These are phyloP conservation scores for Papilio dardanus DNA, from an alignment of 1,140 invertebrate genomes.

Conservation along the genomic window DNA sequence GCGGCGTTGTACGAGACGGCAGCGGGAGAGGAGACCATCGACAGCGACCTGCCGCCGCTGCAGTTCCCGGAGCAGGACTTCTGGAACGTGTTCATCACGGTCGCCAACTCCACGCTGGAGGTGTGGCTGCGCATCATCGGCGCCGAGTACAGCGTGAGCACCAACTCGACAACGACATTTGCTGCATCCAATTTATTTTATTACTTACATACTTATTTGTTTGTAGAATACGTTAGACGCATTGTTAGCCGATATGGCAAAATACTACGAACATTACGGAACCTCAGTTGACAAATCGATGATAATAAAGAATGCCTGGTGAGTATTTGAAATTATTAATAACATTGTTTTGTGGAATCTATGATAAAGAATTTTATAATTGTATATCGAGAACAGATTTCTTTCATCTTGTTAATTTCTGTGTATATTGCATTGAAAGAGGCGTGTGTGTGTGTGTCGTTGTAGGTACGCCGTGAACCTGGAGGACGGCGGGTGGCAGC, in stretches of 20 bases:
- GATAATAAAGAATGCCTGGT: conserved; percentile 75
- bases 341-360: not conserved
- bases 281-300: conserved; percentile 69
- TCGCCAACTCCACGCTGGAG: conserved; percentile 79
- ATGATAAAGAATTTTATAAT: not conserved
- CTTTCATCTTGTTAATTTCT: too few species aligned
- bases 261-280: conserved; percentile 77
- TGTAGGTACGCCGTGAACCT: conserved; percentile 84
- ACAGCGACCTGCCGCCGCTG: conserved; percentile 72
- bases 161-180: too few species aligned
- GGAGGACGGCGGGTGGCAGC: conserved; percentile 83
- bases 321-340: conserved; percentile 41
- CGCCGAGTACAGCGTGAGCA: conserved; percentile 82
- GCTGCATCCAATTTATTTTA: not conserved
- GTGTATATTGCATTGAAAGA: too few species aligned
- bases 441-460: conserved; percentile 32
- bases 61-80: conserved; percentile 78
- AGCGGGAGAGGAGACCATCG: conserved; percentile 58
- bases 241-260: conserved; percentile 82
- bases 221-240: conserved; percentile 82
- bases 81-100: conserved; percentile 83
- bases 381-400: too few species aligned
- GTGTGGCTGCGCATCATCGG: conserved; percentile 83
- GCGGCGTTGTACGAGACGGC: conserved; percentile 46
- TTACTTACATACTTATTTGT: conserved; percentile 58